Conservation (phyloP, 2,888 invertebrate species). For the Zygothrica quintamaculata region DNA sequence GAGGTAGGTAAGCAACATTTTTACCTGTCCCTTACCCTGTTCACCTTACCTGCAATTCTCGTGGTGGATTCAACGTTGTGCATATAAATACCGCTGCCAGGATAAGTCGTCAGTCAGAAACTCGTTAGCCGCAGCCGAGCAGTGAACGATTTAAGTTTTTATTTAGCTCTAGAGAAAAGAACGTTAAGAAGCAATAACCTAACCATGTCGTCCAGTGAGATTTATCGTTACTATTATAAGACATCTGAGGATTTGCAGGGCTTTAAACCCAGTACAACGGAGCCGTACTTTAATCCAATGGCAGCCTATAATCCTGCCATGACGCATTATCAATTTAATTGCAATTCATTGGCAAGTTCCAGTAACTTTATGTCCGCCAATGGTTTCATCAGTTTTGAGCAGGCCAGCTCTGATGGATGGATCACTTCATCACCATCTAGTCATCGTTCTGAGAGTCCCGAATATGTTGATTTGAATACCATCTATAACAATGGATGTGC, state of each 20-base stretch:
- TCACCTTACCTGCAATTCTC: slow-evolving; percentile 52
- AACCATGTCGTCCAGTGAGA: slow-evolving; percentile 83
- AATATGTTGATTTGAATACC: slow-evolving; percentile 83
- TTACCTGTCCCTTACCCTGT: slow-evolving; percentile 58
- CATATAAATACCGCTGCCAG: slow-evolving; percentile 80
- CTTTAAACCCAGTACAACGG: slow-evolving; percentile 73
- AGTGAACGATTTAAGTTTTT: slow-evolving; percentile 54
- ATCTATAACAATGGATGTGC: slow-evolving; percentile 77
- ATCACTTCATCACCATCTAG: slow-evolving; percentile 84
- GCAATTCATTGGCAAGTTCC: slow-evolving; percentile 65
- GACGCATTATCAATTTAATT: slow-evolving; percentile 73
- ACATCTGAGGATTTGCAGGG: slow-evolving; percentile 83
- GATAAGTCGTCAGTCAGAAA: slow-evolving; percentile 68
- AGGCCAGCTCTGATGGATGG: slow-evolving; percentile 85
- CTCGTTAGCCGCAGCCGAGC: slow-evolving; percentile 60
- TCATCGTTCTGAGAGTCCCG: slow-evolving; percentile 84
- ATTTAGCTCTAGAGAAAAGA: too few species aligned
- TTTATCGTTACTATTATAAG: slow-evolving; percentile 84
- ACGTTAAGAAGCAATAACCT: not conserved
- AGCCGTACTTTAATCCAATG: slow-evolving; percentile 83
- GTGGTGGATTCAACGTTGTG: slow-evolving; percentile 62
- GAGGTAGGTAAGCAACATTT: slow-evolving; percentile 55
- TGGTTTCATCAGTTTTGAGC: slow-evolving; percentile 83
- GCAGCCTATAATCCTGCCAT: slow-evolving; percentile 81
- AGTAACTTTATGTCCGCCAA: slow-evolving; percentile 73